phyloP scores from a whole-genome alignment of 37 sponge, comb jelly and placozoan species.

The Ephydatia muelleri region DNA sequence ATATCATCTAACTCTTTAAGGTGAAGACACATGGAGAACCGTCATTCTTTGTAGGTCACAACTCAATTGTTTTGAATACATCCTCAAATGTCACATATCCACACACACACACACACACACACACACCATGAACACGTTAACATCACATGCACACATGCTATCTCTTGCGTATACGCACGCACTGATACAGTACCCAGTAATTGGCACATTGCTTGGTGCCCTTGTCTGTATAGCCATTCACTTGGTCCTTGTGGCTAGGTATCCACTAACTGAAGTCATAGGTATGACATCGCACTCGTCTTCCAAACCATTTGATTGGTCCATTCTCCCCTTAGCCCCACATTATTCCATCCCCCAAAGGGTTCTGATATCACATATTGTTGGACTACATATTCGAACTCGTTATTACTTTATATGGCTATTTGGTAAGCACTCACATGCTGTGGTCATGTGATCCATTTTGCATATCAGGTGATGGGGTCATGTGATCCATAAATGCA shows the following conservation, averaged over 20 bases:
- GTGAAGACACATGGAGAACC: too few species aligned
- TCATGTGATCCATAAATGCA: neutral
- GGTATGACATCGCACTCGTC: neutral
- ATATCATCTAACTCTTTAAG: too few species aligned
- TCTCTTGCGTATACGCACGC: neutral
- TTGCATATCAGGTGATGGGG: too few species aligned
- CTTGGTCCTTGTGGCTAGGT: neutral
- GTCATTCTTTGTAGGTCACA: too few species aligned
- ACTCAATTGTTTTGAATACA: too few species aligned
- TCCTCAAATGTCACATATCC: neutral
- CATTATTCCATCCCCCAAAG: neutral
- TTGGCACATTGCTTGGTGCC: neutral
- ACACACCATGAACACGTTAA: neutral
- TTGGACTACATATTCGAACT: neutral
- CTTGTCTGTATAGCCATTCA: neutral
- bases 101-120: neutral
- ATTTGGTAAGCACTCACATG: neutral
- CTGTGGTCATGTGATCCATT: neutral
- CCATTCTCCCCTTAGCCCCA: neutral
- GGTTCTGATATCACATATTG: neutral
- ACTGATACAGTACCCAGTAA: neutral
- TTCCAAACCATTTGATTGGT: neutral
- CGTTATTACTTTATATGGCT: constrained; percentile 39
- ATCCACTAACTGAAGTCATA: neutral
- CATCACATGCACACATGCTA: neutral